These are phyloP conservation scores for Euphonia xanthogaster DNA, from an alignment of 2,797 vertebrate genomes.

Conservation along the genomic window DNA sequence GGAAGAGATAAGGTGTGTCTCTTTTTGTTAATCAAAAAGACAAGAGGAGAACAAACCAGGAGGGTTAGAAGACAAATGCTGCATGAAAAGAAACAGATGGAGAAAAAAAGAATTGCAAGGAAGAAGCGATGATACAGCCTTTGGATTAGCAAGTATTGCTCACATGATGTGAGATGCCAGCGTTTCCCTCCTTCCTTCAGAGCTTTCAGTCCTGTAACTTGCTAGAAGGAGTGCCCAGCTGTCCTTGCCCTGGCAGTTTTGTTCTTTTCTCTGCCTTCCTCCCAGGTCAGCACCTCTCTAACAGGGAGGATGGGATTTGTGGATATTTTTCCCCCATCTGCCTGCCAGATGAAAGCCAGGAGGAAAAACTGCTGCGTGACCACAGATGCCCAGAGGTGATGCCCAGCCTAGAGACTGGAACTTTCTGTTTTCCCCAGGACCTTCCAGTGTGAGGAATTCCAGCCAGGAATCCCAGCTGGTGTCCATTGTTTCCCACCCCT, in stretches of 20 bases:
- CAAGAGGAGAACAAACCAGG: neutral
- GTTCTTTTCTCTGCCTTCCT: neutral
- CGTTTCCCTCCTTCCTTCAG: neutral
- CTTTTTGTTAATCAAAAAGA: neutral
- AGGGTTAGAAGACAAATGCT: neutral
- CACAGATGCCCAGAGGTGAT: neutral
- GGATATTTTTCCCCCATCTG: neutral
- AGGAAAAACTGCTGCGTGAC: neutral
- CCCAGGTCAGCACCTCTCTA: neutral
- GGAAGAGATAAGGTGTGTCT: conserved; percentile 8
- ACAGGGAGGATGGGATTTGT: neutral
- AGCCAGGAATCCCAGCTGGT: neutral
- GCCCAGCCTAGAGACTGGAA: neutral
- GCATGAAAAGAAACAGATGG: neutral
- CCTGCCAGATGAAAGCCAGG: neutral
- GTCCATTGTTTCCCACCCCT: fast-evolving
- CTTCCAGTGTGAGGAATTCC: neutral
- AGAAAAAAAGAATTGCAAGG: neutral
- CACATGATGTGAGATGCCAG: neutral
- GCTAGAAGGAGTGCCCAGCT: neutral
- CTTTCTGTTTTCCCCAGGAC: neutral
- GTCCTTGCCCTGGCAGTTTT: neutral
- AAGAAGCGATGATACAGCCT: neutral
- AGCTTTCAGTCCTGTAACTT: neutral
- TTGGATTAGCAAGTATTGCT: neutral